Conservation (phyloP, 1,140 invertebrate species). For the Micrasema minimum region DNA sequence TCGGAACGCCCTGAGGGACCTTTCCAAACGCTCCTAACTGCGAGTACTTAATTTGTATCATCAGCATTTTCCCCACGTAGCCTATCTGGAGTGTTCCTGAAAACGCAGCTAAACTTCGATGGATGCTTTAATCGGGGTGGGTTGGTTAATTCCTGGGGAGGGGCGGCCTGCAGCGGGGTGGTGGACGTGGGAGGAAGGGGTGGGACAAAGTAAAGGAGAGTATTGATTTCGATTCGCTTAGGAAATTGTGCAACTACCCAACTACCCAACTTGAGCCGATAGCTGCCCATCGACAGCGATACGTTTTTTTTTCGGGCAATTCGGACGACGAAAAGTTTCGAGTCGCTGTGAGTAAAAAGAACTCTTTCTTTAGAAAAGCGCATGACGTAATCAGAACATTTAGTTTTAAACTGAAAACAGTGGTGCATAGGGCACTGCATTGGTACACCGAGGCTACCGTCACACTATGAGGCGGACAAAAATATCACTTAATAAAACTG, state of each 20-base stretch:
- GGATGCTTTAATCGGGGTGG: conserved; percentile 23
- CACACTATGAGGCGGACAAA: too few relatives aligned
- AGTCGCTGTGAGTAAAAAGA: too few relatives aligned
- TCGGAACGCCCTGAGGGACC: too few relatives aligned
- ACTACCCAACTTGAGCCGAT: conserved; percentile 29
- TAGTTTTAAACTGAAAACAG: too few relatives aligned
- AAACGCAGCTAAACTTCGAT: conserved; percentile 20
- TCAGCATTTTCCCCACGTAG: background rate
- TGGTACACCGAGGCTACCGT: too few relatives aligned
- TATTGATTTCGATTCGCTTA: conserved; percentile 52
- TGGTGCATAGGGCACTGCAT: too few relatives aligned
- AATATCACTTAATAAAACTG: too few relatives aligned
- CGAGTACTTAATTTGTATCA: background rate
- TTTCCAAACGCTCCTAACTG: background rate
- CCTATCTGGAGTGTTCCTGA: background rate
- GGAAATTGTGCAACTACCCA: conserved; percentile 45
- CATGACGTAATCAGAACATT: too few relatives aligned
- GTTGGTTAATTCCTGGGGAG: conserved; percentile 22
- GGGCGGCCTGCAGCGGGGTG: too few relatives aligned
- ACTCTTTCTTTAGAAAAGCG: too few relatives aligned
- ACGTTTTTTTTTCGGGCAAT: conserved; percentile 2
- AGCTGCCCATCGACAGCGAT: conserved; percentile 4
- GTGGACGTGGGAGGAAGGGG: background rate
- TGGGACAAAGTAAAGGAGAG: conserved; percentile 53
- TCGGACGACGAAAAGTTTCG: too few relatives aligned